Base-by-base conservation (phyloP, 2,113 vertebrate species). In the Neodontobutis hainanensis region DNA sequence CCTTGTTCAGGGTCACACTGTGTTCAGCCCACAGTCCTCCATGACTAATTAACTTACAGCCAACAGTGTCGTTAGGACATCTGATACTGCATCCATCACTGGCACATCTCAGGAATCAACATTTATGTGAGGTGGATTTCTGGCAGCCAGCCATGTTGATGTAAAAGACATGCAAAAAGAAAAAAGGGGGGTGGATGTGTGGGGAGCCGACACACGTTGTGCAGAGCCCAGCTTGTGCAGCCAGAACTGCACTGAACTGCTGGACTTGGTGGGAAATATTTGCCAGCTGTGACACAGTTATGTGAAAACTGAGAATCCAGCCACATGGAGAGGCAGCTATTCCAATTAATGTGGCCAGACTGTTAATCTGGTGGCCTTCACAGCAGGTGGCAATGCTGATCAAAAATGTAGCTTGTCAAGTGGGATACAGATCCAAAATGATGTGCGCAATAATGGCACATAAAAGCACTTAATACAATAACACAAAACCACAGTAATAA, bases 41-140 rank as follows among this genome's bases (percentile, higher is more conserved):
- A 81, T 89, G 88, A 88, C 88, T 88, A 91, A 91, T 90, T 86
- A 88, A 87, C 87, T 89, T 84, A 87, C 77, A 88, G 81, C 76
- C 52, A 56, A 79, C 83, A 86, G 73, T 83, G 85, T 82, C 78
- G 73, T 85, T 75, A 81, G 87, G 75, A 88, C 84, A 81, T 87
- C 72, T 87, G 87, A 89, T 82, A 77, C 79, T 77, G 84, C 84
- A 74, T 80, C 79, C 77, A 77, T 85, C 80, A 68, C 62, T 66
- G 68, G 79, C 75, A 50, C 70, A 61, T 70, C 73, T 69, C 70
- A 62, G 53, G 75, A 80, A 82, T 83, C 73, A 71, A 75, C 74
- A 75, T 82, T 70, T 70, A 73, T 40, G 55, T 40, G 65, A 86
- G 81, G 76, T 84, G 83, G 68, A 58, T 65, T 59, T 80, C 75